Percentiles rank a stretch among this genome's conserved stretches.
Conservation (phyloP, 1,140 invertebrate genomes). For the Nephotettix cincticeps region DNA sequence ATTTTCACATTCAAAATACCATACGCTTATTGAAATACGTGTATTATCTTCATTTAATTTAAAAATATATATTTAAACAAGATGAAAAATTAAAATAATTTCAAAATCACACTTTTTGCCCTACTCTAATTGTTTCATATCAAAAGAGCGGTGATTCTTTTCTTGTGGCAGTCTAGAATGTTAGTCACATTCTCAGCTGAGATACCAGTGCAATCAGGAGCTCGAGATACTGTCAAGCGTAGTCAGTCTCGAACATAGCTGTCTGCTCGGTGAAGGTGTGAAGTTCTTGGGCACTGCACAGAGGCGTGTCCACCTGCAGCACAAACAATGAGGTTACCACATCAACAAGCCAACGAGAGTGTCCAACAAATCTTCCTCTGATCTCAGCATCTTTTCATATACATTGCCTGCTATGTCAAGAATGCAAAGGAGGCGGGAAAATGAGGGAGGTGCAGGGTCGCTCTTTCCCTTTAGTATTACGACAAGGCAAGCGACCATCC, state of each 20-base stretch:
- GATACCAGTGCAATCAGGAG: not conserved
- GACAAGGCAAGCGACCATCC: too few species aligned
- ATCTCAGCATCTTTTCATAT: too few species aligned
- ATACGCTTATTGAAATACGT: too few species aligned
- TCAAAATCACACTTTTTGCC: not conserved
- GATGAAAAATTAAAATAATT: not conserved
- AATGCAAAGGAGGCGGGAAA: too few species aligned
- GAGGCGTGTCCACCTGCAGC: constrained; percentile 87
- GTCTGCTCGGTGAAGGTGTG: constrained; percentile 56
- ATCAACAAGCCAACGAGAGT: too few species aligned
- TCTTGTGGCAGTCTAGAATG: not conserved
- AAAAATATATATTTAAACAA: not conserved
- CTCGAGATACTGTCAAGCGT: not conserved
- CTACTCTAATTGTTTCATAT: not conserved
- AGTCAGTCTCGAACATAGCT: not conserved
- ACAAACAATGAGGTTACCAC: too few species aligned
- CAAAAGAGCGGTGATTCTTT: not conserved
- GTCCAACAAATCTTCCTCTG: too few species aligned
- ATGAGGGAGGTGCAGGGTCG: too few species aligned
- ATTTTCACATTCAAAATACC: too few species aligned
- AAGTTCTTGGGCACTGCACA: constrained; percentile 84
- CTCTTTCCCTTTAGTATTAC: too few species aligned
- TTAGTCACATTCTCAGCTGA: not conserved
- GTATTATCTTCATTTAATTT: too few species aligned
- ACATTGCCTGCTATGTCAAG: too few species aligned